Percentiles rank a stretch among this genome's conserved stretches.
Conservation (phyloP, 2,113 vertebrate genomes). For the Eptatretus burgeri region DNA sequence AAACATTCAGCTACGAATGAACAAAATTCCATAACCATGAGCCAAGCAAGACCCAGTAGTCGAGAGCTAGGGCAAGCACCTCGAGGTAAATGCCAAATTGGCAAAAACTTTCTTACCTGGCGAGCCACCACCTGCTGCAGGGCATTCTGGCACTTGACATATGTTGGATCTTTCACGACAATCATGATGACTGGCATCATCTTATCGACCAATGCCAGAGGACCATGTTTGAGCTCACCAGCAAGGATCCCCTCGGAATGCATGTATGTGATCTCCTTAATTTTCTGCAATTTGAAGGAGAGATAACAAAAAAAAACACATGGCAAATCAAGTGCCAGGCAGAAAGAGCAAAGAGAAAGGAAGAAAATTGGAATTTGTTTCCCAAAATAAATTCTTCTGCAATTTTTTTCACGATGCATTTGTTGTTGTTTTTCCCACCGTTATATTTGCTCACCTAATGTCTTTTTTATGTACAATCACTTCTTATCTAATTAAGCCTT, state of each 20-base stretch:
- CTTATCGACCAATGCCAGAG: conserved; percentile 8
- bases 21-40: no score
- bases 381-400: neutral
- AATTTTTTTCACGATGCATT: no score
- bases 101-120: conserved; percentile 1
- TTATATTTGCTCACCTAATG: no score
- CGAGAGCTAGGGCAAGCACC: no score
- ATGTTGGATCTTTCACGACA: conserved; percentile 8
- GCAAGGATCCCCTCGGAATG: conserved; percentile 10
- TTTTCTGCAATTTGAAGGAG: conserved; percentile 8
- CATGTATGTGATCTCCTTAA: conserved; percentile 10
- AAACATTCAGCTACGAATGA: no score
- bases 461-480: no score
- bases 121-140: conserved; percentile 9
- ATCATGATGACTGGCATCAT: conserved; percentile 10
- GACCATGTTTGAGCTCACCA: conserved; percentile 8
- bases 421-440: no score
- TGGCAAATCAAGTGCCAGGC: neutral
- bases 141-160: conserved; percentile 9
- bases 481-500: no score
- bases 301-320: neutral
- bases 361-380: neutral
- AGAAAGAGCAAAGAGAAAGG: neutral
- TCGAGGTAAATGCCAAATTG: no score
- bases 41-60: no score